These are phyloP conservation scores for Ranitomeya variabilis DNA, from an alignment of 2,113 vertebrate species.

Conservation along the genomic window DNA sequence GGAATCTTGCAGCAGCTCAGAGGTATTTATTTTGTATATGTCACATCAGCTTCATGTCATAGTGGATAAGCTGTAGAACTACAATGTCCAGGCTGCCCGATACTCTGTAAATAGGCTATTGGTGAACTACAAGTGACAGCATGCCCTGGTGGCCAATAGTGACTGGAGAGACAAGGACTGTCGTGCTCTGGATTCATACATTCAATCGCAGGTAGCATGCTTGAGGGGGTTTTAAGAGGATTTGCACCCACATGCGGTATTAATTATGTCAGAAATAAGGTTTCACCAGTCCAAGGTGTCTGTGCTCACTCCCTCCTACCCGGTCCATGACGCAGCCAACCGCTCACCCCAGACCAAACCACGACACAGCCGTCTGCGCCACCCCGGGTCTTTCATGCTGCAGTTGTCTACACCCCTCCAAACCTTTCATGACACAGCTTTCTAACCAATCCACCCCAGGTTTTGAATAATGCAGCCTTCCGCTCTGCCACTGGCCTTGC, in stretches of 20 bases:
- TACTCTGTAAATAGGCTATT: not conserved
- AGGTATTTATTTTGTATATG: not conserved
- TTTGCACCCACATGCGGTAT: not conserved
- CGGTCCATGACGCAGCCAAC: not conserved
- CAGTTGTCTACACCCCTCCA: not conserved
- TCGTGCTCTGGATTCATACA: not conserved
- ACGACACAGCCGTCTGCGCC: not conserved
- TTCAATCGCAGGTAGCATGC: not conserved
- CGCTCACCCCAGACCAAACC: not conserved
- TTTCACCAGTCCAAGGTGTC: not conserved
- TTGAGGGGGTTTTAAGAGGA: not conserved
- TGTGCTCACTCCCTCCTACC: too few species aligned
- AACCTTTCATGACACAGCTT: not conserved
- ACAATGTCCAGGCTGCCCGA: not conserved
- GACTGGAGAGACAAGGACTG: not conserved
- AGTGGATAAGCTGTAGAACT: not conserved
- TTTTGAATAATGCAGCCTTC: not conserved
- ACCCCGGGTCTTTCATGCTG: not conserved
- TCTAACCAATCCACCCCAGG: too few species aligned
- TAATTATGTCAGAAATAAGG: not conserved
- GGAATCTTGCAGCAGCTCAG: not conserved
- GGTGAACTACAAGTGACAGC: slow-evolving; percentile 6
- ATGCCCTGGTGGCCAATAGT: not conserved
- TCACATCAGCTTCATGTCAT: not conserved
- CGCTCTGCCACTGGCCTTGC: not conserved